A percentile compares a stretch with the other conserved stretches of the same genome.
Evolutionary conservation across 2,888 invertebrate species (phyloP).

Genomic region (Drymonia ruficornis): DNA sequence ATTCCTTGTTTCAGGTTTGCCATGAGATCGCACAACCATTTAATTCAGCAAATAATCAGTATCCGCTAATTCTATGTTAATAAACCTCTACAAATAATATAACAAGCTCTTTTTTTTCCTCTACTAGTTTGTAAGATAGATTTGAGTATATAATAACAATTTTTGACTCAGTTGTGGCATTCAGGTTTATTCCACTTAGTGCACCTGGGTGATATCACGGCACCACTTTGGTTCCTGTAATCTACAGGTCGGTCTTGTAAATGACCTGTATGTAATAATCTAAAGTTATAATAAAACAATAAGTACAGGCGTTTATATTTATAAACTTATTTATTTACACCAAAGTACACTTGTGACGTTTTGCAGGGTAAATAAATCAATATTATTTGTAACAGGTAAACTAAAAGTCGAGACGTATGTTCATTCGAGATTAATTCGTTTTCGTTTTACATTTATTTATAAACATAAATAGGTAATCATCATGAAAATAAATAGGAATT

Average conservation of each 20-base stretch:
- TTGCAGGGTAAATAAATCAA: slow-evolving; percentile 59
- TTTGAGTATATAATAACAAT: no score
- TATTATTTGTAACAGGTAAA: slow-evolving; percentile 22
- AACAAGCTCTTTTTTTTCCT: neutral
- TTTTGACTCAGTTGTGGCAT: no score
- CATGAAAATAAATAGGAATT: slow-evolving; percentile 24
- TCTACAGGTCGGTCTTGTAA: no score
- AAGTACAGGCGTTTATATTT: slow-evolving; percentile 77
- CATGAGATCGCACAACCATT: slow-evolving; percentile 21
- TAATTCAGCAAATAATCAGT: neutral
- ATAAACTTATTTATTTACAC: slow-evolving; percentile 84
- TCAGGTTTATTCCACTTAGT: no score
- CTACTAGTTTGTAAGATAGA: neutral
- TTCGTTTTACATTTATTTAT: slow-evolving; percentile 30
- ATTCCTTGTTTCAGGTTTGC: slow-evolving; percentile 41
- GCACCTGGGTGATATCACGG: no score
- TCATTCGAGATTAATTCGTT: slow-evolving; percentile 37
- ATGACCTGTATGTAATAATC: neutral
- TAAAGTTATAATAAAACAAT: slow-evolving; percentile 69
- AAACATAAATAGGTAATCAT: slow-evolving; percentile 25
- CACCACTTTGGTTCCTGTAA: no score
- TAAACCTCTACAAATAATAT: slow-evolving; percentile 26
- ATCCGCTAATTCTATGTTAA: slow-evolving; percentile 9
- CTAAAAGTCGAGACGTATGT: slow-evolving; percentile 24
- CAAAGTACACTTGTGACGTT: slow-evolving; percentile 81